These are phyloP conservation scores for Siphonodentalium dalli DNA, from an alignment of 2,888 invertebrate species.

Conservation along the genomic window DNA sequence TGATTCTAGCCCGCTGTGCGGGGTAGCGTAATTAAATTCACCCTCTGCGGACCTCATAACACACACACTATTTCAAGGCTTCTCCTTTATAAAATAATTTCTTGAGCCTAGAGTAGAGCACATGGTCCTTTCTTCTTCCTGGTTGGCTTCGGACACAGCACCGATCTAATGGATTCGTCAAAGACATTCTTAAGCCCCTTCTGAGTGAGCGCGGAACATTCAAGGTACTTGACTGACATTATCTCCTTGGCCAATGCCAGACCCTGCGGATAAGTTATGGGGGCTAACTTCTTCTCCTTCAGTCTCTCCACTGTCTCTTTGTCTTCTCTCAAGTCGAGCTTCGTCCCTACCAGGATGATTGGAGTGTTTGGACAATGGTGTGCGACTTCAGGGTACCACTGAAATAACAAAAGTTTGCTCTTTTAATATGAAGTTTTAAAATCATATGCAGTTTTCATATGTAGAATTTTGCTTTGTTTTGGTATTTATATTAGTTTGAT, in stretches of 20 bases:
- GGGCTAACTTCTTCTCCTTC: slow-evolving; percentile 91
- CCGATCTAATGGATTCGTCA: slow-evolving; percentile 95
- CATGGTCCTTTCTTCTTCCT: slow-evolving; percentile 77
- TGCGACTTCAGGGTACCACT: slow-evolving; percentile 99
- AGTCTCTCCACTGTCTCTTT: slow-evolving; percentile 95
- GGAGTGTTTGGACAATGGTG: slow-evolving; percentile 99
- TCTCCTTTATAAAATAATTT: too few species aligned
- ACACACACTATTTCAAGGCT: too few species aligned
- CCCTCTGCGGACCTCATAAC: not conserved
- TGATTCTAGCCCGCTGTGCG: too few species aligned
- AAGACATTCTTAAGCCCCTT: slow-evolving; percentile 98
- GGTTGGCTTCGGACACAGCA: slow-evolving; percentile 92
- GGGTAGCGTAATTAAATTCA: too few species aligned
- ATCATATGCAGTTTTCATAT: too few species aligned
- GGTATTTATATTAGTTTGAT: too few species aligned
- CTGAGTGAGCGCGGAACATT: slow-evolving; percentile 96
- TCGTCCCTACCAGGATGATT: slow-evolving; percentile 96
- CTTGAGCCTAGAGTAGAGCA: slow-evolving; percentile 4
- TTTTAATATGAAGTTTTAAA: too few species aligned
- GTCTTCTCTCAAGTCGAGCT: slow-evolving; percentile 94
- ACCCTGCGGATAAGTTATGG: slow-evolving; percentile 96
- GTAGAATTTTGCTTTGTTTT: too few species aligned
- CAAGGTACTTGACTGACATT: slow-evolving; percentile 90
- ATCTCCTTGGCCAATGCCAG: slow-evolving; percentile 72
- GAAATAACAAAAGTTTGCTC: slow-evolving; percentile 47